Evolutionary conservation across 2,113 vertebrate genomes (phyloP).

Genomic region (Coregonus clupeaformis): DNA sequence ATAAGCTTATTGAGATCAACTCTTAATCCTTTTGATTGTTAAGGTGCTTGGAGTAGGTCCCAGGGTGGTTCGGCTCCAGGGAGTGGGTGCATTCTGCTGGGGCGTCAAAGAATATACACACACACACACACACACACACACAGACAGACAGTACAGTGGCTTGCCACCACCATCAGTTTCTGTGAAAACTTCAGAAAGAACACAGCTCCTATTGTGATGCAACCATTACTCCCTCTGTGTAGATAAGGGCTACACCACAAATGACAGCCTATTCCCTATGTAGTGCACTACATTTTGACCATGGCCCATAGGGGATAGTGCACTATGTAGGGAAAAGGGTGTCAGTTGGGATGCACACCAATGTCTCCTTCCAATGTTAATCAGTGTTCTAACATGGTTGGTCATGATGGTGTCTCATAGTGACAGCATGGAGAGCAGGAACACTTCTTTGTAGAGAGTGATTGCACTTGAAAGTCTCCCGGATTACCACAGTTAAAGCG

Average conservation of each 20-base stretch:
- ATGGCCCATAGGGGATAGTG: neutral
- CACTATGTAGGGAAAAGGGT: neutral
- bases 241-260: too few relatives aligned
- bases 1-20: conserved; percentile 37
- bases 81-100: conserved; percentile 24
- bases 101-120: conserved; percentile 20
- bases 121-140: neutral
- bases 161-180: neutral
- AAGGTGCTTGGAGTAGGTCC: conserved; percentile 20
- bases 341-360: neutral
- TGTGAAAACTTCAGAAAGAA: conserved; percentile 4
- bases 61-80: conserved; percentile 6
- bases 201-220: conserved; percentile 40
- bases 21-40: conserved; percentile 22
- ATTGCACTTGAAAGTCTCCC: conserved; percentile 66
- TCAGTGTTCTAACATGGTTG: conserved; percentile 61
- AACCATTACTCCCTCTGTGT: conserved; percentile 31
- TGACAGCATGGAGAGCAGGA: conserved; percentile 57
- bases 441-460: conserved; percentile 51
- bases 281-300: too few relatives aligned
- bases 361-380: conserved; percentile 62
- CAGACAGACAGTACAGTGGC: too few relatives aligned
- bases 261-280: too few relatives aligned
- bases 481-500: conserved; percentile 67
- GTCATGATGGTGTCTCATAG: conserved; percentile 41